A percentile compares a stretch with the other conserved stretches of the same genome.
Evolutionary conservation across 2,888 invertebrate species (phyloP).

Genomic region (Idaea aversata): DNA sequence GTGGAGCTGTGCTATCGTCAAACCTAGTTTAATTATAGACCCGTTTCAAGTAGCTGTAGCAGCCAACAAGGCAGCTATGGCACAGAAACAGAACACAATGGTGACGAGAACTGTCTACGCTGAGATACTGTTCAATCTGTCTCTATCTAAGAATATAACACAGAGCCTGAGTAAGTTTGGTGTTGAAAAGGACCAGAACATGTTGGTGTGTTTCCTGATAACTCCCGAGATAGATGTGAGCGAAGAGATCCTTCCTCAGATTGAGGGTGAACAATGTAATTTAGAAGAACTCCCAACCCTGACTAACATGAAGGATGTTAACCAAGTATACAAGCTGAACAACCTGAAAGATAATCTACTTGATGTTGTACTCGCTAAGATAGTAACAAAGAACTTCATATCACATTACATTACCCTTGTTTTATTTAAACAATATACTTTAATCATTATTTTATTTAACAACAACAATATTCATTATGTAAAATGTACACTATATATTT

Average conservation of each 20-base stretch:
- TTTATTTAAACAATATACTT: slow-evolving; percentile 10
- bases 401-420: slow-evolving; percentile 42
- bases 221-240: slow-evolving; percentile 39
- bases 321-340: slow-evolving; percentile 81
- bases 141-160: slow-evolving; percentile 84
- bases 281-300: slow-evolving; percentile 69
- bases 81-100: slow-evolving; percentile 67
- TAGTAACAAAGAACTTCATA: slow-evolving; percentile 83
- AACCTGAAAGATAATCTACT: slow-evolving; percentile 62
- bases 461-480: slow-evolving; percentile 74
- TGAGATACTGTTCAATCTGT: slow-evolving; percentile 85
- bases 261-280: slow-evolving; percentile 78
- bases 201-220: slow-evolving; percentile 59
- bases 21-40: slow-evolving; percentile 81
- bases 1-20: slow-evolving; percentile 82
- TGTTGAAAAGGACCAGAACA: slow-evolving; percentile 56
- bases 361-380: slow-evolving; percentile 83
- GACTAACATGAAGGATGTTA: slow-evolving; percentile 74
- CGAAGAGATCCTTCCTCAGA: slow-evolving; percentile 59
- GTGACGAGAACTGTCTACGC: slow-evolving; percentile 82
- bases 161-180: slow-evolving; percentile 85
- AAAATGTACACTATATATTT: slow-evolving; percentile 72
- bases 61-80: slow-evolving; percentile 83
- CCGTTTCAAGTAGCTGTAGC: slow-evolving; percentile 82
- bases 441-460: slow-evolving; percentile 69